Conservation (phyloP, 1,140 invertebrate genomes). For the Stenopsyche tienmushanensis region DNA sequence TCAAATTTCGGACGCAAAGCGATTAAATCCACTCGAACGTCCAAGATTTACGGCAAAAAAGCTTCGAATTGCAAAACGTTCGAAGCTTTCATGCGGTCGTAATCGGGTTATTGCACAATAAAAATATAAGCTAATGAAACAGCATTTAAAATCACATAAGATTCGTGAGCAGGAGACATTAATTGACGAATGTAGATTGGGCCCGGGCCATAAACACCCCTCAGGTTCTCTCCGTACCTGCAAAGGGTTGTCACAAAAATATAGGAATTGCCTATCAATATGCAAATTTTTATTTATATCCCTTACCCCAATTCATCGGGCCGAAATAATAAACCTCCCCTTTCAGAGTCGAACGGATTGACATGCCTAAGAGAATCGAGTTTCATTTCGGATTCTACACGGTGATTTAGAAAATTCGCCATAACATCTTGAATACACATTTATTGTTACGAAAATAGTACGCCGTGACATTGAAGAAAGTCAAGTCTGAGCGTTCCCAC, state of each 20-base stretch:
- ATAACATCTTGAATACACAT: too few species aligned
- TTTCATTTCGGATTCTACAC: background rate
- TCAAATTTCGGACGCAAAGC: too few species aligned
- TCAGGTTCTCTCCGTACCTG: constrained; percentile 21
- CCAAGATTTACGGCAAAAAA: too few species aligned
- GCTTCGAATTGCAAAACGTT: too few species aligned
- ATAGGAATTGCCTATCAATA: constrained; percentile 23
- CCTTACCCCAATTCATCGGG: background rate
- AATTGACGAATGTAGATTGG: constrained; percentile 26
- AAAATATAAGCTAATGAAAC: constrained; percentile 1
- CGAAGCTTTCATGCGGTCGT: too few species aligned
- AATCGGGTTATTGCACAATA: too few species aligned
- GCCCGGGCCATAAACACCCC: constrained; percentile 13
- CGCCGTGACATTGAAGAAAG: too few species aligned
- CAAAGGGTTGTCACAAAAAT: constrained; percentile 31
- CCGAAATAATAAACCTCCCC: constrained; percentile 20
- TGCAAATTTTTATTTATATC: constrained; percentile 28
- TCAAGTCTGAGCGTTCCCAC: too few species aligned
- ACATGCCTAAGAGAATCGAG: constrained; percentile 5
- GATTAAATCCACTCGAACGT: too few species aligned
- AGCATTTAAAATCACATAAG: constrained; percentile 7
- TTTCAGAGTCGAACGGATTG: background rate
- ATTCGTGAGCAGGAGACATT: constrained; percentile 24
- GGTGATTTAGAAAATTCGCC: background rate
- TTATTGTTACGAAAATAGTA: too few species aligned